Evolutionary conservation across 2,888 invertebrate genomes (phyloP), one percentile per base, ranked within the genome.

Genomic region (Drosophila stalkeri): DNA sequence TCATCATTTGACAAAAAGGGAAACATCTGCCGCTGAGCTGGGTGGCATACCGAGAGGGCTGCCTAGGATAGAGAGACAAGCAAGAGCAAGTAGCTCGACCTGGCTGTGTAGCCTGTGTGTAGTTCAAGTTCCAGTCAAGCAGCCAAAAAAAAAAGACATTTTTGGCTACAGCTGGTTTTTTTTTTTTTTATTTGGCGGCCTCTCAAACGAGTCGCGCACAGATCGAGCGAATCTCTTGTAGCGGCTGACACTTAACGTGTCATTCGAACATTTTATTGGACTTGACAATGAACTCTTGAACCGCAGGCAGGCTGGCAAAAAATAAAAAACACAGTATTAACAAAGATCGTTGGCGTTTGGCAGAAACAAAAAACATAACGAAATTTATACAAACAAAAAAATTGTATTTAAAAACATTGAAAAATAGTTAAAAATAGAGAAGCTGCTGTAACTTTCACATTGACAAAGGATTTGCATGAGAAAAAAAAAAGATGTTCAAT

Each of bases 261-360:
- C 88, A 89, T 90, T 87, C 66, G 82, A 85, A 89, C 88, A 87
- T 89, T 89, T 89, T 85, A 89, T 90, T 89, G 75, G 88, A 85
- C 88, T 89, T 90, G 88, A 85, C 88, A 89, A 87, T 89, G 90
- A 89, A 89, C 88, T 83, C 63, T 90, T 87, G 89, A 90, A 86
- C 90, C 59, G 35, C 54, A 52, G 44, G 49, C 35, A 47, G 39
- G 43, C n/a, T 51, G 55, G 18, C 11, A 65, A 54, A 59, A 66
- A 51, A 14, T 39, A 61, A 57, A 41, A 62, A 64, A 54, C 44
- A 59, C 44, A 60, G 65, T 55, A 70, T 79, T 62, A 14, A 63
- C 43, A 62, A 54, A 54, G 57, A 62, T 64, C 52, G 37, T 61
- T 74, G 61, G 57, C 70, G 70, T 49, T 41, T 73, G 60, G 64